phyloP scores from a whole-genome alignment of 2,888 invertebrate genomes.

The Oxyteleia sp. region DNA sequence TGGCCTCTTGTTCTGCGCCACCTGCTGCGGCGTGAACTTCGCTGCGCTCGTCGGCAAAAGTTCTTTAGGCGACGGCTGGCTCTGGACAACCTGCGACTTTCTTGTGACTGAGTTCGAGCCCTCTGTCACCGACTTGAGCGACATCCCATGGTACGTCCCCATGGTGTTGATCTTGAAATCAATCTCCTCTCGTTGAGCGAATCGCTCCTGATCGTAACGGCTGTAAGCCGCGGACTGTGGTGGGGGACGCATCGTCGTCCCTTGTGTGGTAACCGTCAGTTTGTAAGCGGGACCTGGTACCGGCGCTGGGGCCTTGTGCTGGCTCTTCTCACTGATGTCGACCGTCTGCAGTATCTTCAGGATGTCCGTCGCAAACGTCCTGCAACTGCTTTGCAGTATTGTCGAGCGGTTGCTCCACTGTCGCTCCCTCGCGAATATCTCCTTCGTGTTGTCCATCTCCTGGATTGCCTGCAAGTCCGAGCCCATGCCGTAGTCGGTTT shows the following conservation, averaged over 20 bases:
- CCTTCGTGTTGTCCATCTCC: slow-evolving; percentile 97
- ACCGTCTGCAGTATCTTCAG: no score
- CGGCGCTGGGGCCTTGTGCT: no score
- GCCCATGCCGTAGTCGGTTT: slow-evolving; percentile 96
- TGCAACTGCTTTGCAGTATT: slow-evolving; percentile 97
- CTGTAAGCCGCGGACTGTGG: slow-evolving; percentile 95
- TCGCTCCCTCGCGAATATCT: slow-evolving; percentile 98
- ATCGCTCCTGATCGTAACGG: slow-evolving; percentile 99
- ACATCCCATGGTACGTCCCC: slow-evolving; percentile 99
- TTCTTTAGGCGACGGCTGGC: slow-evolving; percentile 88
- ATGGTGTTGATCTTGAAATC: slow-evolving; percentile 99
- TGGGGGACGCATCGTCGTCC: no score
- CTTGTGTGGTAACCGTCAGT: no score
- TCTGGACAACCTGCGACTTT: slow-evolving; percentile 88
- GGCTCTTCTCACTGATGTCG: no score
- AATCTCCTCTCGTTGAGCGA: slow-evolving; percentile 97
- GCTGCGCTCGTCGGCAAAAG: slow-evolving; percentile 89
- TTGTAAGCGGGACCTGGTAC: no score
- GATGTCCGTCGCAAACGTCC: slow-evolving; percentile 96
- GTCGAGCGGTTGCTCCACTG: slow-evolving; percentile 99
- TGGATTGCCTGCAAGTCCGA: slow-evolving; percentile 96
- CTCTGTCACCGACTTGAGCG: slow-evolving; percentile 98
- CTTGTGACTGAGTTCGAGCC: slow-evolving; percentile 92
- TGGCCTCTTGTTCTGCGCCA: slow-evolving; percentile 90
- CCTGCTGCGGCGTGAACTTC: slow-evolving; percentile 89